These are phyloP conservation scores for Falco cherrug DNA, from an alignment of 2,797 vertebrate species.

Conservation along the genomic window DNA sequence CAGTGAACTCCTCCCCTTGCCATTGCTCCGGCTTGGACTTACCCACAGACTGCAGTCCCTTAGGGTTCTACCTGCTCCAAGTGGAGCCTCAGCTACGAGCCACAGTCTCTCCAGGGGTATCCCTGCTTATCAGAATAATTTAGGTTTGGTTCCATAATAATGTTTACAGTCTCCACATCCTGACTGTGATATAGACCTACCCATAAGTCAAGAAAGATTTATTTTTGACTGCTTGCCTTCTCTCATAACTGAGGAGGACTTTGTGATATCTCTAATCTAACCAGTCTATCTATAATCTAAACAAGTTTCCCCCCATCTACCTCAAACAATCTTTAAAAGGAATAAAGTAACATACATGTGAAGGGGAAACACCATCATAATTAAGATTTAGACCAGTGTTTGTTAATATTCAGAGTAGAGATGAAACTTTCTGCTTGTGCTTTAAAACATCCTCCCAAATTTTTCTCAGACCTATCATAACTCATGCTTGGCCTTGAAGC, in stretches of 20 bases:
- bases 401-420: not conserved
- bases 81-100: too few species aligned
- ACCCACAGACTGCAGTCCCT: too few species aligned
- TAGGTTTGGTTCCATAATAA: not conserved
- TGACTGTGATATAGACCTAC: not conserved
- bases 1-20: too few species aligned
- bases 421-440: not conserved
- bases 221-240: not conserved
- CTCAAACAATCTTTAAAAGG: not conserved
- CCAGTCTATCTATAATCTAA: not conserved
- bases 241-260: not conserved
- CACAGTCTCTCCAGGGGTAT: too few species aligned
- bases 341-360: fast-evolving
- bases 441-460: not conserved
- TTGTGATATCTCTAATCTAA: not conserved
- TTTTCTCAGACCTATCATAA: not conserved
- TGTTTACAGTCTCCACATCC: not conserved
- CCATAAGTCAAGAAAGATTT: not conserved
- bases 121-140: not conserved
- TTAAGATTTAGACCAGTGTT: not conserved
- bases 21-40: too few species aligned
- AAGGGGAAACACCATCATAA: not conserved
- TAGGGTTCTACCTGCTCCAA: too few species aligned
- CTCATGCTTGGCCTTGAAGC: not conserved
- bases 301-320: not conserved